Evolutionary conservation across 2,113 vertebrate species (phyloP), one percentile per base, ranked within the genome.

Genomic region (Callipepla squamata): DNA sequence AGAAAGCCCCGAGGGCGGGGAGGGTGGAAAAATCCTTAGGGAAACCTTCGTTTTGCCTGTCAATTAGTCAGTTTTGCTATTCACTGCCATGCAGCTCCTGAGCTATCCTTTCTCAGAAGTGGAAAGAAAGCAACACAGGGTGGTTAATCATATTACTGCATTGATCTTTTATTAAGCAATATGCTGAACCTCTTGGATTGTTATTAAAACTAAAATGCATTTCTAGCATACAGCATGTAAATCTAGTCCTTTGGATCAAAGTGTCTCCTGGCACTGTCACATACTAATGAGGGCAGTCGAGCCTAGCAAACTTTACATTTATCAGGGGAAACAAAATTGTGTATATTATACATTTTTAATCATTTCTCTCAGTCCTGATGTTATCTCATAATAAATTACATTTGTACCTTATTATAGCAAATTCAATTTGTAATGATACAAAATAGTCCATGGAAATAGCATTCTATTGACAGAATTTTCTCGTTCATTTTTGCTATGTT

Each of bases 41-140:
- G 83, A 96, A 96, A 92, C 62, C 74, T 95, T 85, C 80, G 70
- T 78, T 94, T 81, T 93, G 85, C 70, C 73, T 95, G 80, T 53
- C 92, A 94, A 92, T 97, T 95, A 94, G 84, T 76, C 74, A 66
- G 90, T 96, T 96, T 96, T 92, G 61, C 16, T 93, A 89, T 93
- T 90, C 82, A 91, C 36, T 84, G 89, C 34, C 30, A 6, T 69
- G 26, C 61, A 89, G 42, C 13, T 90, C 79, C 87, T 90, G 85
- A 79, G 51, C 45, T 50, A 74, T 92, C 82, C 94, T 89, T 87
- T 92, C 79, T 95, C 44, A 92, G 65, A 90, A 95, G 80, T 9
- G 9, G 81, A 95, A 96, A 94, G 83, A 84, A 95, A 87, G 69
- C 68, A 95, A 91, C 50, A n/a, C 83, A 87, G 48, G 36, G 44